phyloP scores from a whole-genome alignment of 2,888 invertebrate genomes.

The Ochropacha duplaris region DNA sequence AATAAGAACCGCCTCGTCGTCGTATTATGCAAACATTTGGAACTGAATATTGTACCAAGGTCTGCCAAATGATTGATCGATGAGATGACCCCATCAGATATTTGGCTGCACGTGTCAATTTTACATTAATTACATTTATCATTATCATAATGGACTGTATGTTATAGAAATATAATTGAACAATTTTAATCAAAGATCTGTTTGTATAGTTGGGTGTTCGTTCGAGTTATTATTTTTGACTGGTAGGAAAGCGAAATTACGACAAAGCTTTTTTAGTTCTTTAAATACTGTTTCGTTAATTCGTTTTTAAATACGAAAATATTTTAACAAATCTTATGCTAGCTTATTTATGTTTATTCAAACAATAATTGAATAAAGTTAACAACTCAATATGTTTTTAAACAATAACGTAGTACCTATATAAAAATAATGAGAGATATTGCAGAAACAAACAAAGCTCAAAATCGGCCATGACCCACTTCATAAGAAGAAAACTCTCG shows the following conservation, averaged over 20 bases:
- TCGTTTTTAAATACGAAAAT: too few relatives aligned
- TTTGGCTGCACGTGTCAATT: conserved; percentile 62
- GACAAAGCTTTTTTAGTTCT: too few relatives aligned
- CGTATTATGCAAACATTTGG: conserved; percentile 29
- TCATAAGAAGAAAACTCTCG: conserved; percentile 23
- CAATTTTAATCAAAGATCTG: conserved; percentile 11
- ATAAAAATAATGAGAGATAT: conserved; percentile 7
- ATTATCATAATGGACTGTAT: conserved; percentile 18
- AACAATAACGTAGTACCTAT: not conserved
- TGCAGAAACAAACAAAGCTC: conserved; percentile 14
- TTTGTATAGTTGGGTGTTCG: not conserved
- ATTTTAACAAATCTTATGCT: too few relatives aligned
- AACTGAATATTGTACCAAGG: conserved; percentile 49
- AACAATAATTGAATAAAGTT: too few relatives aligned
- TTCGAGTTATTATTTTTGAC: not conserved
- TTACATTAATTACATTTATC: conserved; percentile 59
- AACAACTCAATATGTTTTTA: too few relatives aligned
- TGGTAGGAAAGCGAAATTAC: too few relatives aligned
- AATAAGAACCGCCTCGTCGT: conserved; percentile 25
- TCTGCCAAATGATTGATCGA: conserved; percentile 58
- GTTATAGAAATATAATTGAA: conserved; percentile 12
- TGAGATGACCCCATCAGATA: conserved; percentile 61
- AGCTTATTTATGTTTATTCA: too few relatives aligned
- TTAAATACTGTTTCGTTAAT: too few relatives aligned
- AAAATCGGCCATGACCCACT: conserved; percentile 36